A percentile compares a stretch with the other conserved stretches of the same genome.
Evolutionary conservation across 2,797 vertebrate species (phyloP).

Genomic region (Heterohyrax brucei): DNA sequence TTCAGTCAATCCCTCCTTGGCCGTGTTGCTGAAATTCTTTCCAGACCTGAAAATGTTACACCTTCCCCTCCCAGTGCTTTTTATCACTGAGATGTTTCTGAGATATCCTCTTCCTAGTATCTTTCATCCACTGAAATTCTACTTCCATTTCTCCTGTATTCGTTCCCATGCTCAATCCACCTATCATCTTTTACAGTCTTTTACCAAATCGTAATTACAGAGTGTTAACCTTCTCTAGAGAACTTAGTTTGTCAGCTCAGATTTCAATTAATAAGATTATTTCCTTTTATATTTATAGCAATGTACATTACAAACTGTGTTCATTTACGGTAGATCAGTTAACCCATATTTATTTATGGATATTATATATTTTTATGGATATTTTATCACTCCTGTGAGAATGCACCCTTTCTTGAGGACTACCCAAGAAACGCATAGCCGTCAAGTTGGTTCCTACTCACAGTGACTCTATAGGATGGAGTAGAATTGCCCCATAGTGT

Average conservation of each 20-base stretch:
- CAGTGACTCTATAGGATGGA: too few relatives aligned
- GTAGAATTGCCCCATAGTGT: too few relatives aligned
- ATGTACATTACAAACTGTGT: not conserved
- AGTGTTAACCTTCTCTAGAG: not conserved
- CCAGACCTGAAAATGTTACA: not conserved
- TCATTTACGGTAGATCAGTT: not conserved
- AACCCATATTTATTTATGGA: not conserved
- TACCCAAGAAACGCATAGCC: too few relatives aligned
- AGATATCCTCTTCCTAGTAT: not conserved
- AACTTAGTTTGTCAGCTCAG: not conserved
- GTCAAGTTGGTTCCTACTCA: too few relatives aligned
- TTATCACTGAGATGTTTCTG: not conserved
- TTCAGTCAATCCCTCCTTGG: not conserved
- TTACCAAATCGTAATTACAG: not conserved
- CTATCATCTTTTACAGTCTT: not conserved
- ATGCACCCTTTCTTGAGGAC: not conserved
- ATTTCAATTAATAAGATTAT: not conserved
- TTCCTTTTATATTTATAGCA: not conserved
- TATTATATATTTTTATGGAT: not conserved
- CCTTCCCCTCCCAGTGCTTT: not conserved
- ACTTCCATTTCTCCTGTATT: too few relatives aligned
- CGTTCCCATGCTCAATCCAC: not conserved
- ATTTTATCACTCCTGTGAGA: not conserved
- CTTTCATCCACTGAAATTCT: not conserved
- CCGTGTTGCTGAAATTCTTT: not conserved